Conservation (phyloP, 1,140 invertebrate species). For the Glossosoma conforme region DNA sequence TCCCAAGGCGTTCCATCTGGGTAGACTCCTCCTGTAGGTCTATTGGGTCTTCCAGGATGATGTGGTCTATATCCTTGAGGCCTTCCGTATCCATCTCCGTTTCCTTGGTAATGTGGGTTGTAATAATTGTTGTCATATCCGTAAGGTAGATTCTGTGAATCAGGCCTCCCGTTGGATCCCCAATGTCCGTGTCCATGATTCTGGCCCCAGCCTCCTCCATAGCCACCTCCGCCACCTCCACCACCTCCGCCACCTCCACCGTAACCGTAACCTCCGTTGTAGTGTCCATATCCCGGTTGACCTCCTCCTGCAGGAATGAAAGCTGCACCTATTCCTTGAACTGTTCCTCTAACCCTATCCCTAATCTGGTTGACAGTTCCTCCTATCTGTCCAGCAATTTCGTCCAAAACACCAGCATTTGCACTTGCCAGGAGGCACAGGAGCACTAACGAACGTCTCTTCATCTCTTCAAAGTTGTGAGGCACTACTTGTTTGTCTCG, state of each 20-base stretch:
- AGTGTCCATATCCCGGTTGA: not conserved
- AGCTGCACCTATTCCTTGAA: not conserved
- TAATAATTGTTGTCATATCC: too few relatives aligned
- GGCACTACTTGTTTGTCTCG: too few relatives aligned
- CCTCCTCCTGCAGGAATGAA: not conserved
- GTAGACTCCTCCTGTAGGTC: too few relatives aligned
- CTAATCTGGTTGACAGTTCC: conserved; percentile 9
- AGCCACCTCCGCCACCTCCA: not conserved
- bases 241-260: not conserved
- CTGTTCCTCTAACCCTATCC: not conserved
- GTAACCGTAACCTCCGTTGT: too few relatives aligned
- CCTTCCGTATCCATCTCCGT: not conserved
- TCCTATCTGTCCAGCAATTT: conserved; percentile 10
- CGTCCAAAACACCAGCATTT: conserved; percentile 11
- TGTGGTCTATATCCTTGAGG: not conserved
- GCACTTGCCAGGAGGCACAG: too few relatives aligned
- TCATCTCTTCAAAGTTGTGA: too few relatives aligned
- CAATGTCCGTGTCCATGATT: not conserved
- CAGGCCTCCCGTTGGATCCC: too few relatives aligned
- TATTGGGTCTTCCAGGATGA: not conserved
- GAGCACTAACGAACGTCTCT: too few relatives aligned
- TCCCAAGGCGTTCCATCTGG: too few relatives aligned
- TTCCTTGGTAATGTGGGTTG: too few relatives aligned
- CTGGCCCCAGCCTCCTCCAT: not conserved
- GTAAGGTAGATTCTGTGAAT: too few relatives aligned